phyloP scores from a whole-genome alignment of 1,140 invertebrate species.

The Lucilia cuprina region DNA sequence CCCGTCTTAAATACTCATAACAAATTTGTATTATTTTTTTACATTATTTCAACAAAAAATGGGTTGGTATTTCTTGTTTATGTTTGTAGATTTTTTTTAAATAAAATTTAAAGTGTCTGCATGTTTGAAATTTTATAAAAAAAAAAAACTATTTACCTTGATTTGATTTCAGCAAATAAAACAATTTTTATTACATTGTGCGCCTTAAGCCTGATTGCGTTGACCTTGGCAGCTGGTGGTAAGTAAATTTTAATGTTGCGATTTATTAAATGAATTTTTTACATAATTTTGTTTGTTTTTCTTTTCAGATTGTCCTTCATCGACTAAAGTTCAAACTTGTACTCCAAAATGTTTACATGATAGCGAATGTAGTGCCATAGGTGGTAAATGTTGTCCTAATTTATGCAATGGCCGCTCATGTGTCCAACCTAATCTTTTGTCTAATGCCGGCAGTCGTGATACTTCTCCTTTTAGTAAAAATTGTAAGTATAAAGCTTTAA shows the following conservation, averaged over 20 bases:
- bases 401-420: slow-evolving; percentile 73
- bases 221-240: slow-evolving; percentile 24
- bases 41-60: neutral
- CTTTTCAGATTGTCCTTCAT: slow-evolving; percentile 67
- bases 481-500: slow-evolving; percentile 45
- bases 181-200: neutral
- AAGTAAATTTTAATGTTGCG: neutral
- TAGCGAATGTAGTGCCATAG: slow-evolving; percentile 69
- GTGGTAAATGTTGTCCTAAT: slow-evolving; percentile 74
- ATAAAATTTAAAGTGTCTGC: neutral
- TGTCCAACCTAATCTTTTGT: slow-evolving; percentile 63
- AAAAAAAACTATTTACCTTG: neutral
- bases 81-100: neutral
- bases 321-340: slow-evolving; percentile 70
- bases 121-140: neutral
- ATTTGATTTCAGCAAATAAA: slow-evolving; percentile 18
- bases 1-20: no score
- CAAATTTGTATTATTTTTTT: neutral
- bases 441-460: slow-evolving; percentile 45
- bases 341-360: slow-evolving; percentile 72
- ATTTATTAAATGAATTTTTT: neutral
- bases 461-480: slow-evolving; percentile 59
- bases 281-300: neutral
- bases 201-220: neutral
- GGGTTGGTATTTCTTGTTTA: neutral